Percentiles rank a stretch among this genome's conserved stretches.
Conservation (phyloP, 2,888 invertebrate species). For the Diarsia rubi region DNA sequence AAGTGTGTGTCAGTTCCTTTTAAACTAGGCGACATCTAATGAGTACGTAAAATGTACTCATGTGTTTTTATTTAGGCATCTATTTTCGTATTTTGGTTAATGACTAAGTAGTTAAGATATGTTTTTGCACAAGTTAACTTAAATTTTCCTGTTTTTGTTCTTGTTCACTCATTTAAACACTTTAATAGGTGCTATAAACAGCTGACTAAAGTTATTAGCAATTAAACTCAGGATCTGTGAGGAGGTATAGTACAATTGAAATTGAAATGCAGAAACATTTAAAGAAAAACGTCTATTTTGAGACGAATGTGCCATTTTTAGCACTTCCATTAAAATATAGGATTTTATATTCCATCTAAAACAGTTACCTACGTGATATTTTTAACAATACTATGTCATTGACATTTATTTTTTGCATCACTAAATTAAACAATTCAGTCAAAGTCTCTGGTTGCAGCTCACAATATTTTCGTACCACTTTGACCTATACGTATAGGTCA, state of each 20-base stretch:
- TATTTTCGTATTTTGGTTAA: background rate
- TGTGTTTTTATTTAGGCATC: background rate
- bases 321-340: slow-evolving; percentile 16
- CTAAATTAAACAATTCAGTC: slow-evolving; percentile 17
- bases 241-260: too few species aligned
- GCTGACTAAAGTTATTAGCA: too few species aligned
- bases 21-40: background rate
- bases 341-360: background rate
- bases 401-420: slow-evolving; percentile 12
- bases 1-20: background rate
- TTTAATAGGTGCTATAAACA: background rate
- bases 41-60: background rate
- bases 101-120: background rate
- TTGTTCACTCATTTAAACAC: background rate
- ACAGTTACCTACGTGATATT: background rate
- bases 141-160: background rate
- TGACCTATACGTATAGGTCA: slow-evolving; percentile 8
- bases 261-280: background rate
- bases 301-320: slow-evolving; percentile 11
- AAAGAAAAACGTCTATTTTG: slow-evolving; percentile 11
- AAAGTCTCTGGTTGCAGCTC: background rate
- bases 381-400: slow-evolving; percentile 13
- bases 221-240: background rate
- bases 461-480: slow-evolving; percentile 17
- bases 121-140: background rate